A percentile compares a stretch with the other conserved stretches of the same genome.
Evolutionary conservation across 1,140 invertebrate species (phyloP).

Genomic region (Portunus trituberculatus): DNA sequence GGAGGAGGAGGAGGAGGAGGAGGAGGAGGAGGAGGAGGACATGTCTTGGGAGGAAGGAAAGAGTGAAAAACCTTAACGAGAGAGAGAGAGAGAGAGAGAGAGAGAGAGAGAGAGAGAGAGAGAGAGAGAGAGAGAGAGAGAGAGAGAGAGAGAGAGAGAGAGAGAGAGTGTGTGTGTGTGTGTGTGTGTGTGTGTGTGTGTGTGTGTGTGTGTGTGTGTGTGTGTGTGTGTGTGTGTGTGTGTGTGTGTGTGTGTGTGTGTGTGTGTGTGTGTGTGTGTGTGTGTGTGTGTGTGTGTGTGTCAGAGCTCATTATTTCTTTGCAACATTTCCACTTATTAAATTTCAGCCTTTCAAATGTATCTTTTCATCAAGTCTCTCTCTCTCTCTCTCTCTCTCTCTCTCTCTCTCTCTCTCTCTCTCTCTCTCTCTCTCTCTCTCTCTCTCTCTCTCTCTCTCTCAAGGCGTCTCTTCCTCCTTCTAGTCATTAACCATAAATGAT

Average conservation of each 20-base stretch:
- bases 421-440: neutral
- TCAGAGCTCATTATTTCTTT: too few relatives aligned
- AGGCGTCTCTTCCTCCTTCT: conserved; percentile 16
- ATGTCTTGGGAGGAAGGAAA: neutral
- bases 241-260: conserved; percentile 11
- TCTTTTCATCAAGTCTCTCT: neutral
- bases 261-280: neutral
- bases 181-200: too few relatives aligned
- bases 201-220: too few relatives aligned
- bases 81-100: conserved; percentile 10
- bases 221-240: neutral
- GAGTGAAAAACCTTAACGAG: neutral
- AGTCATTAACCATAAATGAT: conserved; percentile 60
- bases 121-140: too few relatives aligned
- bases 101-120: neutral
- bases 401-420: neutral
- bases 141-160: too few relatives aligned
- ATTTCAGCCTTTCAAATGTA: neutral
- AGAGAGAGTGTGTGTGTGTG: too few relatives aligned
- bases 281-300: neutral
- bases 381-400: neutral
- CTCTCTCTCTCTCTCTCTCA: neutral
- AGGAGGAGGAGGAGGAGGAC: neutral
- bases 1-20: neutral
- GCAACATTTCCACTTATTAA: neutral